Base-by-base conservation (phyloP, 2,888 invertebrate species). In the Rugalucina vietnamica region DNA sequence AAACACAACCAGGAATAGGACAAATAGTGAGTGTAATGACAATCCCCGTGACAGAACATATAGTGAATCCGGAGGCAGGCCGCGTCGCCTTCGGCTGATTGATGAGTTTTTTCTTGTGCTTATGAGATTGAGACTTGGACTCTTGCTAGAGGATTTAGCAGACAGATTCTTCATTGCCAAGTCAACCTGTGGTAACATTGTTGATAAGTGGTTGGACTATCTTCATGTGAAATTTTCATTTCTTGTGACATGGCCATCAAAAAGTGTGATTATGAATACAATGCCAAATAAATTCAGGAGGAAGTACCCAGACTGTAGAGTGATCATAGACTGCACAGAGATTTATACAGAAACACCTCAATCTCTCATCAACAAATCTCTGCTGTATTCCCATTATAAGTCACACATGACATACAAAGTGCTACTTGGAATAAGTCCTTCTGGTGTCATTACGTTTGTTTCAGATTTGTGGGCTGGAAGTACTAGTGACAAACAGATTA, bases 281-380 rank as follows among this genome's bases (percentile, higher is more conserved):
- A 83, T 89, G 85, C 85, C 88, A 69, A 36, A 36, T 10, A 69
- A 29, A 8, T 65, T 89, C 43, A 79, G 34, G n/a, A 43, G 34
- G 34, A 74, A 75, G 32, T 86, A 81, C 54, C 84, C 85, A 1
- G 74, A 70, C 18, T 75, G 76, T 81, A 39, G 87, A 29, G 85
- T 89, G 0, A 82, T 88, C 24, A 70, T 88, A 34, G 89, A 89
- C 82, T 89, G 89, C 49, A 89, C 88, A 43, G 88, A 89, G 69
- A 24, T 89, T 18, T 79, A 37, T 36, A 86, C 84, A 43, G 76
- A 89, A 43, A 80, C 74, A 36, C 86, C 87, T 24, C 50, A 77
- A 1, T 86, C 86, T 12, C 43, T 86, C 0, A 14, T 43, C 3
- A 57, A 73, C 4, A 81, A 81, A 43, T 75, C 81, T 21, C 32